A percentile compares a stretch with the other conserved stretches of the same genome.
These are phyloP conservation scores for Neofelis nebulosa DNA, from an alignment of 2,113 vertebrate genomes.

Conservation along the genomic window DNA sequence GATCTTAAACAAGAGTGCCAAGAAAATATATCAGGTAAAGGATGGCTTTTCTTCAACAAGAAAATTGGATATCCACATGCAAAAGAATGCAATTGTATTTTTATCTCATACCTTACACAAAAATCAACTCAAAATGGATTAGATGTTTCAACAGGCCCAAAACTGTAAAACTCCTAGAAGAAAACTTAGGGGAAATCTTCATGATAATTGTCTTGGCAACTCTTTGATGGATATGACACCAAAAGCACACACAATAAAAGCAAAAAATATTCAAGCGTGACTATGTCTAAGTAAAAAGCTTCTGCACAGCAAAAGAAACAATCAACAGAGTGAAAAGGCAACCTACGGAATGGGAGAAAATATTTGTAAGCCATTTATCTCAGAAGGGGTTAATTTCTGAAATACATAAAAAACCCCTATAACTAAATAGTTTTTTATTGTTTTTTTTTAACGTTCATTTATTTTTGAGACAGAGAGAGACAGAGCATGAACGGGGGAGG, in stretches of 20 bases:
- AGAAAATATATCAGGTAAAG: background rate
- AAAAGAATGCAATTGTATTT: background rate
- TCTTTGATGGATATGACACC: background rate
- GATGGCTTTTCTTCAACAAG: background rate
- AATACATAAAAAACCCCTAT: background rate
- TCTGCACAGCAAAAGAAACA: background rate
- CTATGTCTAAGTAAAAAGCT: background rate
- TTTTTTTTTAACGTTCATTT: too few species aligned
- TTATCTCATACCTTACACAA: background rate
- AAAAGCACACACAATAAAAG: background rate
- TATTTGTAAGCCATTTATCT: background rate
- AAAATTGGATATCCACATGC: background rate
- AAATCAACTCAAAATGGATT: background rate
- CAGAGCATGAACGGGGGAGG: too few species aligned
- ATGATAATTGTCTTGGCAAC: background rate
- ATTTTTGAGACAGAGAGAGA: too few species aligned
- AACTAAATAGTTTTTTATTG: background rate
- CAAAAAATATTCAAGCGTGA: background rate
- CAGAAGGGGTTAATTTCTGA: background rate
- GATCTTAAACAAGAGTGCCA: background rate
- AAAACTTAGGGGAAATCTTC: background rate
- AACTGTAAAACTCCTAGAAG: background rate
- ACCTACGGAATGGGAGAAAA: background rate
- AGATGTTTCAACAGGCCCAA: background rate
- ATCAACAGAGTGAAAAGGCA: background rate